A percentile compares a stretch with the other conserved stretches of the same genome.
Conservation (phyloP, 1,140 invertebrate species). For the Eueides isabella region DNA sequence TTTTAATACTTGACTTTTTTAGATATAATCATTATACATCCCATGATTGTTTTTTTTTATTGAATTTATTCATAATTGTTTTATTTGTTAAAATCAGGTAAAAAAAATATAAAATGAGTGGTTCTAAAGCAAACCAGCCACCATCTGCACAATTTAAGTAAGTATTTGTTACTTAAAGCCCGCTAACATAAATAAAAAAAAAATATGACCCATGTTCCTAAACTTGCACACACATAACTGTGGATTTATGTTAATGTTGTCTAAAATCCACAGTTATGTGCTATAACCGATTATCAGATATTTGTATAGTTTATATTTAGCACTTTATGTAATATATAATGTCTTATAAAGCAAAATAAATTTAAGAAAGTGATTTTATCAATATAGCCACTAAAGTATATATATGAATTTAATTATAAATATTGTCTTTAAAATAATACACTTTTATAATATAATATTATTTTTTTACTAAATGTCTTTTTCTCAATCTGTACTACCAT, state of each 20-base stretch:
- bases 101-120: constrained; percentile 39
- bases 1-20: neutral
- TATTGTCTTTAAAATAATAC: neutral
- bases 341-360: neutral
- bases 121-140: constrained; percentile 35
- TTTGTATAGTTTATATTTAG: neutral
- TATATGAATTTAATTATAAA: neutral
- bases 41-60: neutral
- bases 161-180: constrained; percentile 28
- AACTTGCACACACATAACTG: no score
- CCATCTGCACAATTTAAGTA: constrained; percentile 52
- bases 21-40: neutral
- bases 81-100: constrained; percentile 26
- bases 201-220: neutral
- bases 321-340: neutral
- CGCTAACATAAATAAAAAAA: neutral
- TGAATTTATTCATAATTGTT: constrained; percentile 25
- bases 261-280: no score
- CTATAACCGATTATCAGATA: neutral
- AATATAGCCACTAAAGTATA: no score
- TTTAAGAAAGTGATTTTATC: no score
- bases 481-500: neutral
- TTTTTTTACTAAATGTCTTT: neutral
- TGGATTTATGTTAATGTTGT: no score
- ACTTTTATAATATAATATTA: neutral